Conservation (phyloP, 2,888 invertebrate genomes). For the Plebejus melissa region DNA sequence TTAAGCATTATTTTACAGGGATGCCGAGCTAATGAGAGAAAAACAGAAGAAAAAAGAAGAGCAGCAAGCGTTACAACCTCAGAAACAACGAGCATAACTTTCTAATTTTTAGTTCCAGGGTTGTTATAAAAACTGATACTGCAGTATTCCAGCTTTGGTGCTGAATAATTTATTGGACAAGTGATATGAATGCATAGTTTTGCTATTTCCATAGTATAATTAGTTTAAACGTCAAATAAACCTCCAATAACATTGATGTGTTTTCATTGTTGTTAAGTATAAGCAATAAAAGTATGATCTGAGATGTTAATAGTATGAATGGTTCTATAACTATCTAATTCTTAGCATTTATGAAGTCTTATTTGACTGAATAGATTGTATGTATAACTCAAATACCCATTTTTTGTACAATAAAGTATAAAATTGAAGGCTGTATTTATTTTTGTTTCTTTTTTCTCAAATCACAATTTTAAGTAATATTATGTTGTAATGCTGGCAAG, state of each 20-base stretch:
- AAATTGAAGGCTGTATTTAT: constrained; percentile 41
- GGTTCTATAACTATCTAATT: constrained; percentile 44
- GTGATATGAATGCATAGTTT: constrained; percentile 28
- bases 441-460: not conserved
- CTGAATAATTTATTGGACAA: constrained; percentile 44
- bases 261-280: constrained; percentile 48
- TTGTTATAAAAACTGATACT: constrained; percentile 48
- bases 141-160: constrained; percentile 48
- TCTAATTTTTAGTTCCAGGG: constrained; percentile 37
- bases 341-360: constrained; percentile 63
- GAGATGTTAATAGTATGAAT: constrained; percentile 43
- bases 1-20: constrained; percentile 75
- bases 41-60: constrained; percentile 90
- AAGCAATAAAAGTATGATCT: constrained; percentile 49
- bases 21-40: constrained; percentile 93
- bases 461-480: not conserved
- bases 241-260: constrained; percentile 25
- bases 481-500: too few relatives aligned
- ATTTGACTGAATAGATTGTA: constrained; percentile 70
- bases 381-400: constrained; percentile 56
- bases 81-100: constrained; percentile 62
- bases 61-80: constrained; percentile 48
- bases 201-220: constrained; percentile 27
- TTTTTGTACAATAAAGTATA: constrained; percentile 69
- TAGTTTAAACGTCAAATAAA: constrained; percentile 27